Percentiles rank a stretch among this genome's conserved stretches.
These are phyloP conservation scores for Drosophila incognita DNA, from an alignment of 2,888 invertebrate genomes.

Conservation along the genomic window DNA sequence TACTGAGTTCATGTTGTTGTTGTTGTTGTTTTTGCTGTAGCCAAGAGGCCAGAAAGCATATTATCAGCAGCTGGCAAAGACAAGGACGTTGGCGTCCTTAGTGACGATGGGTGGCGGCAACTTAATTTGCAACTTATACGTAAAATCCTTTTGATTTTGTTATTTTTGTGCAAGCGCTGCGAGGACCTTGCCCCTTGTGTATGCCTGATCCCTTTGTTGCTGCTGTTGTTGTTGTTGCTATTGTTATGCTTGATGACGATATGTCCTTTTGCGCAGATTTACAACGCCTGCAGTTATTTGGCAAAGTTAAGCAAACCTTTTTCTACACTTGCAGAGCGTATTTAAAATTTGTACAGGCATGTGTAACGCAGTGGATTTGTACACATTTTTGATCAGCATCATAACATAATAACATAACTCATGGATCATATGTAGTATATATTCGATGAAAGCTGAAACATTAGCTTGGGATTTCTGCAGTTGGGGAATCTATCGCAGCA, in stretches of 20 bases:
- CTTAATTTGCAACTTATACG: conserved; percentile 82
- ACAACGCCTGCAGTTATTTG: conserved; percentile 77
- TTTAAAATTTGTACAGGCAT: background rate
- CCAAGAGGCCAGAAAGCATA: conserved; percentile 69
- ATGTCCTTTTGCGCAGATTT: conserved; percentile 63
- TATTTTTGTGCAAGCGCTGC: conserved; percentile 52
- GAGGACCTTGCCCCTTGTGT: conserved; percentile 6
- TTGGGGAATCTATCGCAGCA: no score
- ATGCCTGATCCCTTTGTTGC: background rate
- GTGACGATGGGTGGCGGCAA: conserved; percentile 45
- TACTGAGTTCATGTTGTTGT: conserved; percentile 2
- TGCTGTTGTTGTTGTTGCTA: conserved; percentile 26
- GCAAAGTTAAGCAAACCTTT: conserved; percentile 74
- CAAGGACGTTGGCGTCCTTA: conserved; percentile 39
- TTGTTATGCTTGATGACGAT: conserved; percentile 59
- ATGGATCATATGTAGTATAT: background rate
- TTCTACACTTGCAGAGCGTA: conserved; percentile 5
- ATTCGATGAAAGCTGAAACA: background rate
- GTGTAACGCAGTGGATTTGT: background rate
- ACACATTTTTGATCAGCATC: background rate
- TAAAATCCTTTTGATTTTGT: conserved; percentile 79
- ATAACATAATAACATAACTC: background rate
- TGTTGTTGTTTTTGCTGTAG: conserved; percentile 34
- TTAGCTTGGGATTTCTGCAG: no score
- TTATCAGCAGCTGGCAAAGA: conserved; percentile 60